phyloP scores from a whole-genome alignment of 2,888 invertebrate genomes.

The Scaptodrosophila latifasciaeformis region DNA sequence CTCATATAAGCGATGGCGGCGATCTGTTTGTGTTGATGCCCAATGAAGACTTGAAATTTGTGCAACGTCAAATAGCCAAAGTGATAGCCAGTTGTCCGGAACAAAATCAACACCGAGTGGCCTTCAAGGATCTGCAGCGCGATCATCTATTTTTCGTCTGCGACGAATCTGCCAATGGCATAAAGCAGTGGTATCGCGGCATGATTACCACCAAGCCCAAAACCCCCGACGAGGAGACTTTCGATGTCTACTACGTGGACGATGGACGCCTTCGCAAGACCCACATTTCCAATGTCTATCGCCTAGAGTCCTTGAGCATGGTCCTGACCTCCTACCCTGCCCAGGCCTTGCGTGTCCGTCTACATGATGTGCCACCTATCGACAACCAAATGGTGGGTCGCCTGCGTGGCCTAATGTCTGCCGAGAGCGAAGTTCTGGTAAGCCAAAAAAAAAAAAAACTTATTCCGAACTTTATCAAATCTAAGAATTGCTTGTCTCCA shows the following conservation, averaged over 20 bases:
- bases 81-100: slow-evolving; percentile 64
- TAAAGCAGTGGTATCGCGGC: slow-evolving; percentile 75
- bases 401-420: slow-evolving; percentile 78
- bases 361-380: slow-evolving; percentile 78
- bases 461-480: no score
- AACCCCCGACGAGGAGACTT: slow-evolving; percentile 71
- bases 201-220: slow-evolving; percentile 72
- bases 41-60: slow-evolving; percentile 69
- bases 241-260: slow-evolving; percentile 78
- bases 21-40: slow-evolving; percentile 71
- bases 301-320: slow-evolving; percentile 76
- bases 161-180: slow-evolving; percentile 61
- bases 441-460: slow-evolving; percentile 21
- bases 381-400: slow-evolving; percentile 76
- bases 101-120: slow-evolving; percentile 67
- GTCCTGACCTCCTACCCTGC: slow-evolving; percentile 78
- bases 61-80: slow-evolving; percentile 57
- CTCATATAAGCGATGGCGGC: slow-evolving; percentile 71
- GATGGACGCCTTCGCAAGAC: slow-evolving; percentile 76
- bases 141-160: slow-evolving; percentile 76
- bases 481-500: slow-evolving; percentile 32
- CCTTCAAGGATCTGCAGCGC: slow-evolving; percentile 65
- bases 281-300: slow-evolving; percentile 74
- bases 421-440: slow-evolving; percentile 74
- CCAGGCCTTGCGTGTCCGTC: slow-evolving; percentile 78